Evolutionary conservation across 2,113 vertebrate genomes (phyloP).

Genomic region (Falcunculus frontatus): DNA sequence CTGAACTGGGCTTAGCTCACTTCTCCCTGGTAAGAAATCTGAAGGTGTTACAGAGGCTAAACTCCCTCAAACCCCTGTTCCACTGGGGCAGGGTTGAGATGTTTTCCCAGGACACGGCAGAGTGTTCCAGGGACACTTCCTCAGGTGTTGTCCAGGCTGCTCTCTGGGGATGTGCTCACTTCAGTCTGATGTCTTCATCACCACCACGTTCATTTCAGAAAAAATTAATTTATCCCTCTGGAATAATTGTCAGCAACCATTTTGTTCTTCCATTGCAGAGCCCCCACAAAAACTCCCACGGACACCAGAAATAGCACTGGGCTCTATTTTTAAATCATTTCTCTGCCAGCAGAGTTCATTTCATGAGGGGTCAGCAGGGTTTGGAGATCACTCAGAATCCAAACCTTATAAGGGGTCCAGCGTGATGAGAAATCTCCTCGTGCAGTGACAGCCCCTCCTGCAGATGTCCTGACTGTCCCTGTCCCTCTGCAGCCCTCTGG

Average conservation of each 20-base stretch:
- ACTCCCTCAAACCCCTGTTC: background rate
- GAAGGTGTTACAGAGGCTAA: background rate
- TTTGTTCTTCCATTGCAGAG: conserved; percentile 11
- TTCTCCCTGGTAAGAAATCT: background rate
- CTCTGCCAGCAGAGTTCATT: conserved; percentile 1
- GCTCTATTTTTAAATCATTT: conserved; percentile 28
- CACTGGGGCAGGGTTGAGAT: background rate
- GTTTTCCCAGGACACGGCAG: background rate
- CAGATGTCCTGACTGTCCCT: background rate
- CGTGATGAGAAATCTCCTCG: background rate
- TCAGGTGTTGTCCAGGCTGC: background rate
- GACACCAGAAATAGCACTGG: conserved; percentile 20
- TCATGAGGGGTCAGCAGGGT: background rate
- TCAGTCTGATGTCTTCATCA: background rate
- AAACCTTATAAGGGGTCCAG: conserved; percentile 26
- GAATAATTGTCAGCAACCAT: background rate
- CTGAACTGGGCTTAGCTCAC: background rate
- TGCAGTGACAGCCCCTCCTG: background rate
- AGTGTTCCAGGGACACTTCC: background rate
- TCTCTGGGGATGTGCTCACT: background rate
- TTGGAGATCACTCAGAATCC: background rate
- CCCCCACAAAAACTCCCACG: conserved; percentile 12
- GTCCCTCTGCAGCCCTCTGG: background rate
- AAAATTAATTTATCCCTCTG: background rate
- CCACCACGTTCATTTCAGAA: background rate